Base-by-base conservation (phyloP, 2,113 vertebrate species). In the Campylorhamphus procurvoides region DNA sequence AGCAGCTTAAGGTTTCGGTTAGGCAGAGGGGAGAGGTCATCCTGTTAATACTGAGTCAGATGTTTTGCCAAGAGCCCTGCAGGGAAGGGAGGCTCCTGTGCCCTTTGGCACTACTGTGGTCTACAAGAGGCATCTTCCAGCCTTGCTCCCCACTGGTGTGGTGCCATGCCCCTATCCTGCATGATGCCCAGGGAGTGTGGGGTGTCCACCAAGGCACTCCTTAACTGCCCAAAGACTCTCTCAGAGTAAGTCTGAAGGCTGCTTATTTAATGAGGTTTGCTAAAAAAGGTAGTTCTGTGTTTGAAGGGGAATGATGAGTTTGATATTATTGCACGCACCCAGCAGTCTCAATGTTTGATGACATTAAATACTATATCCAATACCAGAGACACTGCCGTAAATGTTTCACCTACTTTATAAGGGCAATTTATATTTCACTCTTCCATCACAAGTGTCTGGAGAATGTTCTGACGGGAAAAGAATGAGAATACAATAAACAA, bases 71-170 rank as follows among this genome's bases (percentile, higher is more conserved):
- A 15, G 55, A 44, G 56, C 46, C 7, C 9, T 13, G 24, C 33
- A 66, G 46, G 69, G 56, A 63, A 37, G 18, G 37, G 31, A 75
- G 28, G 52, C 46, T 46, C 53, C 25, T 0, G 3, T 0, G 1
- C 14, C 18, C 42, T 37, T 47, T 0, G 0, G 46, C 60, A 69
- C 23, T 2, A 1, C 37, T 44, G 40, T 0, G 0, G 37, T 66
- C 37, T 68, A 25, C 8, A 4, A 44, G 28, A 46, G 28, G 56
- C 9, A 8, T 58, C 66, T 90, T 47, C 66, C 71, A 82, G 47
- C 23, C 52, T 79, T 85, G 39, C 28, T 80, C 33, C 31, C 39
- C 0, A 0, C 9, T 1, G 1, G 4, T 1, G 5, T 12, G 35
- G 23, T 42, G 67, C 46, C 2, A 0, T 24, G 10, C 25, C 31